Evolutionary conservation across 2,113 vertebrate species (phyloP).

Genomic region (Rhinoderma darwinii): DNA sequence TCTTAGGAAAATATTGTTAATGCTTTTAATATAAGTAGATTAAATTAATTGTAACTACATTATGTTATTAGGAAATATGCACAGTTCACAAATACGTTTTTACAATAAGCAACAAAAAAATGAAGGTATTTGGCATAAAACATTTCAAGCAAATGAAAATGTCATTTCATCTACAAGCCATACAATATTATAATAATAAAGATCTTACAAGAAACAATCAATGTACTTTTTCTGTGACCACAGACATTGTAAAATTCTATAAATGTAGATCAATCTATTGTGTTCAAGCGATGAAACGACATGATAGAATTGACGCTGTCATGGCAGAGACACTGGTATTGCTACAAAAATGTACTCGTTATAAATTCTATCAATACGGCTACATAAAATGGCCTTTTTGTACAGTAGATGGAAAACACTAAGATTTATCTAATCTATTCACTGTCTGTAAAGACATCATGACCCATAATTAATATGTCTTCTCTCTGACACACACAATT

Average conservation of each 20-base stretch:
- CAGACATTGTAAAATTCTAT: neutral
- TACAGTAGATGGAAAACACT: slow-evolving; percentile 6
- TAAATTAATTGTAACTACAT: too few species aligned
- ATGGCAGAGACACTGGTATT: neutral
- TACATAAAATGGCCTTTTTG: slow-evolving; percentile 12
- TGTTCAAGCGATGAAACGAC: neutral
- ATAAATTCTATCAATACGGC: slow-evolving; percentile 18
- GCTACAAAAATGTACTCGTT: neutral
- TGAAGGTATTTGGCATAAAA: too few species aligned
- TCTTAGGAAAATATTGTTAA: too few species aligned
- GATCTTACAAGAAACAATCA: neutral
- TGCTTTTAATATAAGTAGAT: too few species aligned
- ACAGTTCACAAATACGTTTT: too few species aligned
- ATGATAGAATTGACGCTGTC: neutral
- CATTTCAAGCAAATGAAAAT: neutral
- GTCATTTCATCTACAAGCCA: neutral
- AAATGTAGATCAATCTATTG: neutral
- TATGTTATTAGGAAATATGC: too few species aligned
- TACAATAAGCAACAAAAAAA: too few species aligned
- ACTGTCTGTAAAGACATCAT: slow-evolving; percentile 32
- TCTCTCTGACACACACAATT: slow-evolving; percentile 42
- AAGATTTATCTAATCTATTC: slow-evolving; percentile 29
- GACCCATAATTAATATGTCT: slow-evolving; percentile 48
- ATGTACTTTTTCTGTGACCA: neutral
- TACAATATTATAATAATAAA: neutral